Base-by-base conservation (phyloP, 2,113 vertebrate species). In the Calidris pugnax region DNA sequence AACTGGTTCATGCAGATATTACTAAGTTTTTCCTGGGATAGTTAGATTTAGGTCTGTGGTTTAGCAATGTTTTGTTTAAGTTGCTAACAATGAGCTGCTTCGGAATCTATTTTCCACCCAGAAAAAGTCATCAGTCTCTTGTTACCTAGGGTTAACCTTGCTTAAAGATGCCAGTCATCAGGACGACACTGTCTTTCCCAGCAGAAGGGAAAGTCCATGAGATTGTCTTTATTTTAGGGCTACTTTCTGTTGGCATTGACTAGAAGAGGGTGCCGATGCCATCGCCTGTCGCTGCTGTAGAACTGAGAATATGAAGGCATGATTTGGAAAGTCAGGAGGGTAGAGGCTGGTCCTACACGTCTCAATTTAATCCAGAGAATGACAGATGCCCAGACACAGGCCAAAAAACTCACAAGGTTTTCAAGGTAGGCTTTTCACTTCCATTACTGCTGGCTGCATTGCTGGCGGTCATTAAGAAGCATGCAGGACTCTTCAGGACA, bases 1-100 rank as follows among this genome's bases (percentile, higher is more conserved):
- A 0, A 0, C 63, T 94, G 81, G 81, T 96, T 97, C 74, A 87
- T 59, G 81, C 45, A 67, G 81, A 68, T 53, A 94, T 96, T 95
- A 83, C 71, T 43, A 89, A 79, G 45, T 66, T 96, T 97, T 97
- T 96, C 97, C 97, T 87, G 37, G 74, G 57, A 37, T 93, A 51
- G 50, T 73, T 43, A 85, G 63, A 83, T 91, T 93, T 85, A 90
- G 53, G n/a, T 92, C 71, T 79, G 84, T 55, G 62, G 53, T 79
- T 83, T 83, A 93, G 66, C 73, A 87, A 67, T 67, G 55, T 87
- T 33, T 62, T 93, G 78, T 60, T 53, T 41, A 92, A 85, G 26
- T 5, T 83, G 62, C 39, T 62, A 73, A 69, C 50, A 89, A 69
- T 53, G 75, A 72, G 37, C 59, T 91, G 67, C 62, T 48, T 91